Conservation (phyloP, 2,113 vertebrate genomes). For the Onychostruthus taczanowskii region DNA sequence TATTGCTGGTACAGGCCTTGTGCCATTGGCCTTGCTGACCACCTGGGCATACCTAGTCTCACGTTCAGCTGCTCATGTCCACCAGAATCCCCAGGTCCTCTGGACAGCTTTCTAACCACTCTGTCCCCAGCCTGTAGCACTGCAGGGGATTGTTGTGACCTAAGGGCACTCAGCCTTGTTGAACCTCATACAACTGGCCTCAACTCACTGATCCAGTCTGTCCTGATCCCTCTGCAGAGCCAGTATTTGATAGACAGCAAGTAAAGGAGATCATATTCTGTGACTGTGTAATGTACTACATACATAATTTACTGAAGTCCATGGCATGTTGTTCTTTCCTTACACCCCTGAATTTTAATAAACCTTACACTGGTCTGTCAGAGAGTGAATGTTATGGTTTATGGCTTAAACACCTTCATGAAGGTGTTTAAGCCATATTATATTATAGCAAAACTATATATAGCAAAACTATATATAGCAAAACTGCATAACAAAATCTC, state of each 20-base stretch:
- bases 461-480: too few relatives aligned
- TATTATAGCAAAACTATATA: neutral
- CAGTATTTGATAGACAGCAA: neutral
- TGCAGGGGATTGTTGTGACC: neutral
- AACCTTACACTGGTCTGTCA: neutral
- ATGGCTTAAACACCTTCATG: neutral
- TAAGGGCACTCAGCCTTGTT: neutral
- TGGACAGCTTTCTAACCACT: neutral
- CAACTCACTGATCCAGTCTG: neutral
- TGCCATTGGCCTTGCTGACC: neutral
- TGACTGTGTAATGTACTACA: neutral
- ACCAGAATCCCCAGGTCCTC: neutral
- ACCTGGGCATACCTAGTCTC: neutral
- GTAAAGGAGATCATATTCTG: neutral
- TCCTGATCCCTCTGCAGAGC: neutral
- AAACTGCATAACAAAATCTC: neutral
- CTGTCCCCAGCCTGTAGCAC: neutral
- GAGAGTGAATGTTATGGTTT: neutral
- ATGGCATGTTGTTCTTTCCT: neutral
- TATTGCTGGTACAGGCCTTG: accelerated
- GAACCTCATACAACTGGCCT: neutral
- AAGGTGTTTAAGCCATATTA: neutral
- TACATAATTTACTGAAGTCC: neutral
- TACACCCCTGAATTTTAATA: neutral
- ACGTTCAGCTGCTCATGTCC: neutral